phyloP scores from a whole-genome alignment of 2,113 vertebrate species.

The Colaptes auratus region DNA sequence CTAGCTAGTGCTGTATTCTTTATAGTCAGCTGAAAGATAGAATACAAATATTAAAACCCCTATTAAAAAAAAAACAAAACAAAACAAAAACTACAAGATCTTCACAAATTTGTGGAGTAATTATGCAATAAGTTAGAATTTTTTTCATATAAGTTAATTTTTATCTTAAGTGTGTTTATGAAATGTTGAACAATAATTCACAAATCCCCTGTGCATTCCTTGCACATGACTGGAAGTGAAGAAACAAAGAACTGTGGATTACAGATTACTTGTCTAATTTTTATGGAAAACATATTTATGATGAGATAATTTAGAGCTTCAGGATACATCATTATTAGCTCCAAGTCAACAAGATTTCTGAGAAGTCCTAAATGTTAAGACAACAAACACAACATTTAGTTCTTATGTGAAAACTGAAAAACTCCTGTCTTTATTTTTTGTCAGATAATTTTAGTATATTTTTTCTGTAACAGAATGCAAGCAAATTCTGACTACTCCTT shows the following conservation, averaged over 20 bases:
- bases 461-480: neutral
- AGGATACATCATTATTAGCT: neutral
- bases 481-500: neutral
- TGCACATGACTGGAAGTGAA: neutral
- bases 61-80: no score
- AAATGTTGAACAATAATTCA: neutral
- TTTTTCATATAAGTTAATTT: neutral
- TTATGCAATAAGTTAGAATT: neutral
- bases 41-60: neutral
- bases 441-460: accelerated
- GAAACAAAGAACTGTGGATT: neutral
- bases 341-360: neutral
- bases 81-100: neutral
- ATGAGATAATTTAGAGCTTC: neutral
- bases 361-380: neutral
- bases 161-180: neutral
- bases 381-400: neutral
- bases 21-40: neutral
- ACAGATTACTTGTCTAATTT: neutral
- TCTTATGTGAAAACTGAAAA: neutral
- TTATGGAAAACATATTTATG: neutral
- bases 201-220: neutral
- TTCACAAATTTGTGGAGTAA: neutral
- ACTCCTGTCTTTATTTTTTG: neutral
- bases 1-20: accelerated